A percentile compares a stretch with the other conserved stretches of the same genome.
Conservation (phyloP, 2,113 vertebrate species). For the Stictonetta naevosa region DNA sequence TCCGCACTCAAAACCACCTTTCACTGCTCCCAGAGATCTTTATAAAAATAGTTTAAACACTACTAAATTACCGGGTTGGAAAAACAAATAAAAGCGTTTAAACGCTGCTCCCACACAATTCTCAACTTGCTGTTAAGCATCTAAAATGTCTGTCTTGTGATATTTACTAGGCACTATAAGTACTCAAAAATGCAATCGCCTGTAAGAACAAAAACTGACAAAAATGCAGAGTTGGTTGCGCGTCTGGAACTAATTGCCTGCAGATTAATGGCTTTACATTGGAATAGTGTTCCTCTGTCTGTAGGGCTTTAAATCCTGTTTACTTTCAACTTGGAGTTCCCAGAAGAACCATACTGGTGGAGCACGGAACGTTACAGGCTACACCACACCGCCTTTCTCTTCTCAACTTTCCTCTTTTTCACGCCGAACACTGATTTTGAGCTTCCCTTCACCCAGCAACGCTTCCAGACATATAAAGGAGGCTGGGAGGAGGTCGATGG, state of each 20-base stretch:
- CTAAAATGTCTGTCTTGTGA: conserved; percentile 23
- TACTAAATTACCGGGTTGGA: conserved; percentile 55
- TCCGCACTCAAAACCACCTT: conserved; percentile 76
- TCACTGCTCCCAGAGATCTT: conserved; percentile 63
- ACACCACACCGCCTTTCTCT: not conserved
- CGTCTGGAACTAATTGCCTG: conserved; percentile 73
- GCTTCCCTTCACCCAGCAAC: not conserved
- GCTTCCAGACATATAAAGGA: no score
- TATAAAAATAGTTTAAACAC: conserved; percentile 67
- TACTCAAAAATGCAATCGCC: not conserved
- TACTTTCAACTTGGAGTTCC: conserved; percentile 29
- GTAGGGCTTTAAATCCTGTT: conserved; percentile 49
- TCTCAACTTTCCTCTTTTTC: not conserved
- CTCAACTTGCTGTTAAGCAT: not conserved
- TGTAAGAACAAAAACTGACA: conserved; percentile 1
- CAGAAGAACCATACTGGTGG: not conserved
- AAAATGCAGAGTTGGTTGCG: conserved; percentile 16
- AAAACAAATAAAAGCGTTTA: conserved; percentile 36
- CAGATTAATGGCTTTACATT: conserved; percentile 62
- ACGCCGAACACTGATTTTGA: not conserved
- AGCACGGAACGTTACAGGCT: not conserved
- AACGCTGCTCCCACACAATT: conserved; percentile 23
- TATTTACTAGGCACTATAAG: not conserved
- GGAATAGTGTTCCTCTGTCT: conserved; percentile 20
- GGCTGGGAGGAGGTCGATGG: no score